Evolutionary conservation across 2,888 invertebrate species (phyloP), one percentile per base, ranked within the genome.

Genomic region (Phyllotreta cruciferae): DNA sequence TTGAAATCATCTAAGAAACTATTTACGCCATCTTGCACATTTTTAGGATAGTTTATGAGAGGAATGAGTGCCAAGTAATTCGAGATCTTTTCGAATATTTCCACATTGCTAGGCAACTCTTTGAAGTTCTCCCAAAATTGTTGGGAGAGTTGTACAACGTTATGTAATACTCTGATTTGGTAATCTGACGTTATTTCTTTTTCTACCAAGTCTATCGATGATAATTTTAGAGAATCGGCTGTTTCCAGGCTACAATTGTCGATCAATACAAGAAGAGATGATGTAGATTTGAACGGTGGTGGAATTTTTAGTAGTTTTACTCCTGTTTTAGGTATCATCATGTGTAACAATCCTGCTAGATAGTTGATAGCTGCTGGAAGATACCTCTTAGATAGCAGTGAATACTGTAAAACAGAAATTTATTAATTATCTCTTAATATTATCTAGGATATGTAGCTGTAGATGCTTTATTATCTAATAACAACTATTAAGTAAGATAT

Each of bases 311-410:
- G 79, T 0, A 86, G 80, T 73, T 85, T 85, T 54, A 87, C 80
- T 47, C 85, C 76, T 1, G 84, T 81, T 63, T 89, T 90, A 9
- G 89, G 87, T 4, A 89, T 84, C 10, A 89, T 86, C 79, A 93
- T 78, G 77, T 89, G 90, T 56, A 96, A 78, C 56, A 94, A 80
- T 0, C 94, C 93, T 66, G 87, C 82, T 6, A 96, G 82, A 75
- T 90, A 96, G 77, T 91, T 93, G 0, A 96, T 82, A 0, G 87
- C 90, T 10, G 93, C 88, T 0, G 97, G 95, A 13, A 92, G 83
- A 72, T 90, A 90, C 72, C 95, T 83, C 81, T 93, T 93, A 0
- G 94, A 94, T 38, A 92, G 78, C 0, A 82, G 78, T 0, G 91
- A 90, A 78, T 90, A 94, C 88, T 90, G 81, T 64, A 85, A 83